Evolutionary conservation across 2,888 invertebrate genomes (phyloP).

Genomic region (Megaustenia siamemsis): DNA sequence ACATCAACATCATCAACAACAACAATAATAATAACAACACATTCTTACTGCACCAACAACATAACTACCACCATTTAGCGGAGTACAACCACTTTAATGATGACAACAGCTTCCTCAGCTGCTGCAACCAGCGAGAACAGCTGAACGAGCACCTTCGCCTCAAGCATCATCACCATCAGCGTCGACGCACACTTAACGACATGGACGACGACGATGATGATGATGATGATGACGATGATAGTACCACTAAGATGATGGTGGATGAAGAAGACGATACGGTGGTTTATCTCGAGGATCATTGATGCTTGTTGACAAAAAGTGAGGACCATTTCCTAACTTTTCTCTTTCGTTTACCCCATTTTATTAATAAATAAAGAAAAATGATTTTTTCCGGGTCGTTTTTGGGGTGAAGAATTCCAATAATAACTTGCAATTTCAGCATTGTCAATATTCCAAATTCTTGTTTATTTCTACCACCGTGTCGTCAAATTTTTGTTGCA

Average conservation of each 20-base stretch:
- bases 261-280: conserved; percentile 76
- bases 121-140: conserved; percentile 29
- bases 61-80: conserved; percentile 25
- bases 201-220: conserved; percentile 29
- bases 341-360: conserved; percentile 40
- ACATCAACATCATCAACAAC: conserved; percentile 43
- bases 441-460: no score
- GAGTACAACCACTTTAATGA: conserved; percentile 30
- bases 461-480: not conserved
- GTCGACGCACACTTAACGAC: conserved; percentile 21
- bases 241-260: conserved; percentile 58
- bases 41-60: conserved; percentile 26
- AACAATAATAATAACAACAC: conserved; percentile 25
- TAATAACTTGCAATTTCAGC: no score
- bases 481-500: not conserved
- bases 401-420: no score
- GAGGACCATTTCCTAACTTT: conserved; percentile 25
- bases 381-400: no score
- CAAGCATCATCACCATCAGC: conserved; percentile 32
- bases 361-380: no score
- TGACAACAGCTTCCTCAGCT: conserved; percentile 29
- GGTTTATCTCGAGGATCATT: conserved; percentile 76
- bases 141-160: conserved; percentile 17
- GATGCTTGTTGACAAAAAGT: conserved; percentile 58
- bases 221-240: conserved; percentile 45